Evolutionary conservation across 2,113 vertebrate genomes (phyloP).

Genomic region (Podarcis muralis): DNA sequence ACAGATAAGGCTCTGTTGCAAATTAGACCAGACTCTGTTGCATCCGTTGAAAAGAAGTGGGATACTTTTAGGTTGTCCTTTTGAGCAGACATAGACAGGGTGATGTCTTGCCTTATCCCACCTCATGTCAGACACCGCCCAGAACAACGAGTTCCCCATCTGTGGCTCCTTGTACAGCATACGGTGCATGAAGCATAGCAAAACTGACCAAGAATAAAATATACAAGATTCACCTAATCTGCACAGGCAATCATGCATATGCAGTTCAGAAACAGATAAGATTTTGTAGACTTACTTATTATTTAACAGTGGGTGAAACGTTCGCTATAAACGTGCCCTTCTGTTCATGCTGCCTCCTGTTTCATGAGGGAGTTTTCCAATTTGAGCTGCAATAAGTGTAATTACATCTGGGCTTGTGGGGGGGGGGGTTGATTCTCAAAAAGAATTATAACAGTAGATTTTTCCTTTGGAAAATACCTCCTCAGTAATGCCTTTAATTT

Average conservation of each 20-base stretch:
- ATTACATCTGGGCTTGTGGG: not conserved
- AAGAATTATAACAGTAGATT: not conserved
- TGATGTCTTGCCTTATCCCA: not conserved
- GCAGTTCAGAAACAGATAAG: conserved; percentile 5
- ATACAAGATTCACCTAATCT: not conserved
- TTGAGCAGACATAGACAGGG: too few species aligned
- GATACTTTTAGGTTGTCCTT: too few species aligned
- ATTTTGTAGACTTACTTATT: too few species aligned
- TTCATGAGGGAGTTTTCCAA: not conserved
- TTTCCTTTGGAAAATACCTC: not conserved
- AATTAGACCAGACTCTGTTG: not conserved
- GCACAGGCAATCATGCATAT: not conserved
- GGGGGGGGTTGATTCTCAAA: not conserved
- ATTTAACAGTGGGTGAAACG: conserved; percentile 9
- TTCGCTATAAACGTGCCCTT: not conserved
- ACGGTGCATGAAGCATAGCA: not conserved
- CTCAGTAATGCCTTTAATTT: not conserved
- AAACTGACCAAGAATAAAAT: not conserved
- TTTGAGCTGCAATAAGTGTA: not conserved
- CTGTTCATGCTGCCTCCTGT: not conserved
- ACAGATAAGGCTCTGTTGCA: not conserved
- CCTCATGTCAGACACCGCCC: not conserved
- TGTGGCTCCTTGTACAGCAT: too few species aligned
- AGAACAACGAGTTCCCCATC: not conserved
- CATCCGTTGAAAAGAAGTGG: not conserved